Evolutionary conservation across 2,797 vertebrate species (phyloP).

Genomic region (Telmatherina bonti): DNA sequence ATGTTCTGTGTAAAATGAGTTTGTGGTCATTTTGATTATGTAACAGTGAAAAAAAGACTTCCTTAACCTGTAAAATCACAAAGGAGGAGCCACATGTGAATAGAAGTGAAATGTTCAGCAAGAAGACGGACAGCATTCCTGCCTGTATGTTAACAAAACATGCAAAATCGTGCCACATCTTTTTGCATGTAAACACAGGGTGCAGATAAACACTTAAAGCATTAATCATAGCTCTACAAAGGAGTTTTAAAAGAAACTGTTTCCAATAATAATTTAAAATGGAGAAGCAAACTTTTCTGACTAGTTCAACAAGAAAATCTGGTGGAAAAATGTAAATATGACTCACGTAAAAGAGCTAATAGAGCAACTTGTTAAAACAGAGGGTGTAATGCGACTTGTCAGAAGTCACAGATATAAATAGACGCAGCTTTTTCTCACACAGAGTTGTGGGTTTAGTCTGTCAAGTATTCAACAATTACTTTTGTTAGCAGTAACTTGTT

Average conservation of each 20-base stretch:
- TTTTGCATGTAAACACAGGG: neutral
- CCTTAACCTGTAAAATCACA: constrained; percentile 16
- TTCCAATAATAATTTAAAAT: constrained; percentile 3
- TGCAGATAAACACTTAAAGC: neutral
- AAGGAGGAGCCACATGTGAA: constrained; percentile 27
- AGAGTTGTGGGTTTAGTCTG: neutral
- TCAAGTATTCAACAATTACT: neutral
- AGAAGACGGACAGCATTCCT: constrained; percentile 62
- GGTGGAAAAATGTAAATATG: constrained; percentile 19
- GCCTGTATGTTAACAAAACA: constrained; percentile 18
- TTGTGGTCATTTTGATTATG: constrained; percentile 8
- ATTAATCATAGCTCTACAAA: neutral
- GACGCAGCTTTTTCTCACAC: constrained; percentile 2
- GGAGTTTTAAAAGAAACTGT: neutral
- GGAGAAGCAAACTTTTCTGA: constrained; percentile 9
- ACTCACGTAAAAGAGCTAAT: constrained; percentile 8
- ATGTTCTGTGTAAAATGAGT: too few species aligned
- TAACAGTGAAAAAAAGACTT: neutral
- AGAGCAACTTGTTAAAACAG: constrained; percentile 13
- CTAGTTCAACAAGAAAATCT: constrained; percentile 38
- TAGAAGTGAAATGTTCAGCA: constrained; percentile 44
- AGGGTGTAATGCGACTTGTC: constrained; percentile 11
- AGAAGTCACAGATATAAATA: constrained; percentile 51
- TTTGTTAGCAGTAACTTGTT: neutral
- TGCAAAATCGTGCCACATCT: neutral